phyloP scores from a whole-genome alignment of 2,113 vertebrate genomes.

The Myotis lucifugus region DNA sequence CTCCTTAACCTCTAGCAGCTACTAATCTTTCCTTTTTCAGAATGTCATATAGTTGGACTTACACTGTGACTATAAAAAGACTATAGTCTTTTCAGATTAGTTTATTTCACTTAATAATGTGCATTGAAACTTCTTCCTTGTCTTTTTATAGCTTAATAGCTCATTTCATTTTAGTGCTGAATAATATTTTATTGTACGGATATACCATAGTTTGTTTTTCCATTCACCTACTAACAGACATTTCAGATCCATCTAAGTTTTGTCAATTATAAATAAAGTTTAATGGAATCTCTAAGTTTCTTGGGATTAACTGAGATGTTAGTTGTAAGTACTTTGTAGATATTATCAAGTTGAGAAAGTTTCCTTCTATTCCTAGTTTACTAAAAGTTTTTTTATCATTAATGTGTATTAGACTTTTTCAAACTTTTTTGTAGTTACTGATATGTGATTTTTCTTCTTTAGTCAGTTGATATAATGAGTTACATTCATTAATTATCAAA shows the following conservation, averaged over 20 bases:
- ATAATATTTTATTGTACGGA: neutral
- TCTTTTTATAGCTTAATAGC: neutral
- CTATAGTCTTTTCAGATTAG: neutral
- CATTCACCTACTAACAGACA: neutral
- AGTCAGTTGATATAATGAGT: neutral
- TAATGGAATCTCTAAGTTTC: neutral
- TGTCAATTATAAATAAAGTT: neutral
- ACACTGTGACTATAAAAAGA: too few species aligned
- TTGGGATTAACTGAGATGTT: neutral
- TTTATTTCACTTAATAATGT: neutral
- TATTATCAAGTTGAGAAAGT: neutral
- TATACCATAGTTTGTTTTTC: neutral
- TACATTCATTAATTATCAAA: neutral
- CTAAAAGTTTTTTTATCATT: neutral
- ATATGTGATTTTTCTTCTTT: neutral
- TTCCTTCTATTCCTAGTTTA: neutral
- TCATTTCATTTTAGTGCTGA: neutral
- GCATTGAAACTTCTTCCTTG: neutral
- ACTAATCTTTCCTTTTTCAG: neutral
- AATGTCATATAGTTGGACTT: neutral
- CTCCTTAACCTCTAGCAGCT: neutral
- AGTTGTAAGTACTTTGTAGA: neutral
- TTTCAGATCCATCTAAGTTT: neutral
- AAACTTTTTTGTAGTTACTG: neutral
- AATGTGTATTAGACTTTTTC: neutral